Evolutionary conservation across 2,888 invertebrate genomes (phyloP).

Genomic region (Acleris literana): DNA sequence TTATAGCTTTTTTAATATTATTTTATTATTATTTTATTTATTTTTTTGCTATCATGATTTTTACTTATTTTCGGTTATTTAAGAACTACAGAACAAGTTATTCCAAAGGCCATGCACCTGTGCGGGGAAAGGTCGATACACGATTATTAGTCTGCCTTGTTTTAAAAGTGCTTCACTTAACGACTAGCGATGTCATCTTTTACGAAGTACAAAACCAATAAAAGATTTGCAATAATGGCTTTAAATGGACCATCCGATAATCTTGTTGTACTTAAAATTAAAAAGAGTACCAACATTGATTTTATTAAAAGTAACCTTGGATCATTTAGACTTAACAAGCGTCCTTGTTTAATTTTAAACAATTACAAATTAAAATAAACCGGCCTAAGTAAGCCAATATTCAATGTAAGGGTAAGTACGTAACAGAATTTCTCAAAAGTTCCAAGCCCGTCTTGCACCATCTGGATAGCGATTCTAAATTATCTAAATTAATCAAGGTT

Average conservation of each 20-base stretch:
- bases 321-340: conserved; percentile 8
- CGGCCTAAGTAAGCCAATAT: background rate
- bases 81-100: too few species aligned
- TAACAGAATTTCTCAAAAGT: too few species aligned
- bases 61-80: too few species aligned
- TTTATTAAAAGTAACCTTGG: conserved; percentile 17
- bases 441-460: too few species aligned
- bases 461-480: too few species aligned
- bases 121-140: conserved; percentile 8
- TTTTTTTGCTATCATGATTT: too few species aligned
- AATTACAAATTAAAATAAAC: conserved; percentile 2
- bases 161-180: conserved; percentile 20
- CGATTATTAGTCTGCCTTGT: conserved; percentile 9
- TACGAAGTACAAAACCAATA: conserved; percentile 16
- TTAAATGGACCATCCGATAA: conserved; percentile 15
- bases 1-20: too few species aligned
- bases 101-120: background rate
- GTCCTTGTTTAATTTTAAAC: conserved; percentile 22
- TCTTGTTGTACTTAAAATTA: conserved; percentile 17
- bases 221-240: conserved; percentile 29
- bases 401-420: background rate
- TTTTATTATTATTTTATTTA: too few species aligned
- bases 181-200: conserved; percentile 16
- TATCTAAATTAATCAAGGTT: conserved; percentile 13
- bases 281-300: conserved; percentile 1